A percentile compares a stretch with the other conserved stretches of the same genome.
phyloP scores from a whole-genome alignment of 2,888 invertebrate species.

The Pristionchus fissidentatus region DNA sequence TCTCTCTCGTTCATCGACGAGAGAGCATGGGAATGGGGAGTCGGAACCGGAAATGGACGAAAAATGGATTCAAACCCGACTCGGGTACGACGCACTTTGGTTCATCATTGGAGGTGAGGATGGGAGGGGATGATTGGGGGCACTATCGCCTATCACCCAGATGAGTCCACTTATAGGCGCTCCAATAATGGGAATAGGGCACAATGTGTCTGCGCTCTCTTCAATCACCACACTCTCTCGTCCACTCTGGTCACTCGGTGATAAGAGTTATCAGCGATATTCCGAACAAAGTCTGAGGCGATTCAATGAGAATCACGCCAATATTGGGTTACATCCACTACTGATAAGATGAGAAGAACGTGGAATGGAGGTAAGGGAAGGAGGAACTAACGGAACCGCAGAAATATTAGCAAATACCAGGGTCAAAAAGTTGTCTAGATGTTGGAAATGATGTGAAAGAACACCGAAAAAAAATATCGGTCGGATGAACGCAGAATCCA shows the following conservation, averaged over 20 bases:
- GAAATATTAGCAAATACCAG: no score
- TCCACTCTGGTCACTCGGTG: neutral
- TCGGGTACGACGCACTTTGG: conserved; percentile 18
- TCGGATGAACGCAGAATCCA: no score
- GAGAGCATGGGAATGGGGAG: no score
- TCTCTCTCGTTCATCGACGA: no score
- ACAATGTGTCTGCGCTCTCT: neutral
- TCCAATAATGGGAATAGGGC: neutral
- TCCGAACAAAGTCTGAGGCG: conserved; percentile 26
- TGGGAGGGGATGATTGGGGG: neutral
- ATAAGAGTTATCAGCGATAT: conserved; percentile 1
- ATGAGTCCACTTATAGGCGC: neutral
- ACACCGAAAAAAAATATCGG: no score
- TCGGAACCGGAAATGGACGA: neutral
- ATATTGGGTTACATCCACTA: neutral
- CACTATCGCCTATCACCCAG: neutral
- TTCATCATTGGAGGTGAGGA: neutral
- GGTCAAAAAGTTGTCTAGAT: no score
- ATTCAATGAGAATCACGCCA: neutral
- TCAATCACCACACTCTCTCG: neutral
- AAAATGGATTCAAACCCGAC: neutral
- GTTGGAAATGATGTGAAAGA: no score
- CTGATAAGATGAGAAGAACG: neutral
- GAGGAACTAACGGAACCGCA: no score
- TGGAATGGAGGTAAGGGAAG: no score